Percentiles rank a stretch among this genome's conserved stretches.
Evolutionary conservation across 2,888 invertebrate species (phyloP).

Genomic region (Hartigia nigra): DNA sequence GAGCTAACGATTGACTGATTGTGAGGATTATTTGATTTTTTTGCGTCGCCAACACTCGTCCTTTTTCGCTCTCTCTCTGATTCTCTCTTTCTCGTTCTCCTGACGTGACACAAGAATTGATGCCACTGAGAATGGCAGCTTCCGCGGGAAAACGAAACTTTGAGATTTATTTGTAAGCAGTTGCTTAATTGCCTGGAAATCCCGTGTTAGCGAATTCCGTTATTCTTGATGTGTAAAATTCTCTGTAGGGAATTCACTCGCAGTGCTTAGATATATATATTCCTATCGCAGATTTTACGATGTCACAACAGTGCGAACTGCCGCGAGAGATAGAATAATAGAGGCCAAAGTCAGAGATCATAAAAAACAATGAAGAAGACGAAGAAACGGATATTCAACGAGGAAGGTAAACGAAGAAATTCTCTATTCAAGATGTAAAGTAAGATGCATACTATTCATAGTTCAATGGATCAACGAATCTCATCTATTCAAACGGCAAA

Average conservation of each 20-base stretch:
- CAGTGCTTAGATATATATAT: neutral
- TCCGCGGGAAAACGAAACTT: conserved; percentile 11
- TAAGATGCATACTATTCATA: neutral
- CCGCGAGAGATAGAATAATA: neutral
- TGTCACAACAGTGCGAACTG: neutral
- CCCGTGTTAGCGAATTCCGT: conserved; percentile 11
- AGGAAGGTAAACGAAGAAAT: neutral
- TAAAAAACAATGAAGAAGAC: neutral
- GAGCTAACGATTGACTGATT: neutral
- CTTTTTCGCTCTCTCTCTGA: neutral
- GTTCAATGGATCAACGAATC: neutral
- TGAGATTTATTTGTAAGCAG: conserved; percentile 24
- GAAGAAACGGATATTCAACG: neutral
- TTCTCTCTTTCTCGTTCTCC: neutral
- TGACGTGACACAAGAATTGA: conserved; percentile 4
- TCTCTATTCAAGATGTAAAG: neutral
- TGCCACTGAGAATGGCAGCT: conserved; percentile 11
- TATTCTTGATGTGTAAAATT: conserved; percentile 19
- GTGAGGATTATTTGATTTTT: neutral
- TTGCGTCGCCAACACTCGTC: neutral
- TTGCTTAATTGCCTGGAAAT: conserved; percentile 24
- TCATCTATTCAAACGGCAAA: neutral
- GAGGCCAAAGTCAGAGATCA: neutral
- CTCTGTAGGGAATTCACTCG: neutral
- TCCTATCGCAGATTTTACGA: neutral